Percentiles rank a stretch among this genome's conserved stretches.
Evolutionary conservation across 2,888 invertebrate species (phyloP).

Genomic region (Drosophila ochracea): DNA sequence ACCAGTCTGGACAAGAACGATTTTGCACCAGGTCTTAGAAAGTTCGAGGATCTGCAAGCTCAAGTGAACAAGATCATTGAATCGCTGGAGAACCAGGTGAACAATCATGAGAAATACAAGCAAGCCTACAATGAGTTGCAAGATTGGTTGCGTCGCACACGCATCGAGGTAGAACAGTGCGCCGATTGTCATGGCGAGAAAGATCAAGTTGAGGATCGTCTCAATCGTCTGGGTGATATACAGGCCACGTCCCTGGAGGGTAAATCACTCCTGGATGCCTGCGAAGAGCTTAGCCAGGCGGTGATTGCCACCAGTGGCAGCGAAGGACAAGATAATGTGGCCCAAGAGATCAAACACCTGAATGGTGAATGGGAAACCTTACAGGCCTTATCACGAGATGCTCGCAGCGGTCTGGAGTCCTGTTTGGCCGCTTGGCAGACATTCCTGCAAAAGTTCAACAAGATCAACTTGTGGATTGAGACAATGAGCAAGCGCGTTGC

Average conservation of each 20-base stretch:
- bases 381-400: slow-evolving; percentile 91
- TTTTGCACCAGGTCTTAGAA: slow-evolving; percentile 89
- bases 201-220: slow-evolving; percentile 90
- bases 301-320: slow-evolving; percentile 92
- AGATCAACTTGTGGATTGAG: slow-evolving; percentile 91
- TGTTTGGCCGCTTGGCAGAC: slow-evolving; percentile 93
- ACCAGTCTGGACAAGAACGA: slow-evolving; percentile 88
- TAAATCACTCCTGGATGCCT: slow-evolving; percentile 90
- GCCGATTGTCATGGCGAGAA: slow-evolving; percentile 96
- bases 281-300: slow-evolving; percentile 90
- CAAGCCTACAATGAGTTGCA: slow-evolving; percentile 92
- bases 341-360: slow-evolving; percentile 92
- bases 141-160: slow-evolving; percentile 93
- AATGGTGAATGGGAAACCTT: slow-evolving; percentile 93
- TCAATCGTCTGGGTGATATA: slow-evolving; percentile 90
- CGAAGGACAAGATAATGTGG: slow-evolving; percentile 93
- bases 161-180: slow-evolving; percentile 93
- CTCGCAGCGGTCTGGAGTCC: slow-evolving; percentile 90
- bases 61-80: slow-evolving; percentile 89
- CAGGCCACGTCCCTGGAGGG: slow-evolving; percentile 90
- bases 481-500: slow-evolving; percentile 89
- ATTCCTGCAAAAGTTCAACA: slow-evolving; percentile 90
- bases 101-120: slow-evolving; percentile 94
- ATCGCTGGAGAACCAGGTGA: slow-evolving; percentile 93
- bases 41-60: slow-evolving; percentile 90